Evolutionary conservation across 2,113 vertebrate species (phyloP), one percentile per base, ranked within the genome.

Genomic region (Apistogramma diplotaenia): DNA sequence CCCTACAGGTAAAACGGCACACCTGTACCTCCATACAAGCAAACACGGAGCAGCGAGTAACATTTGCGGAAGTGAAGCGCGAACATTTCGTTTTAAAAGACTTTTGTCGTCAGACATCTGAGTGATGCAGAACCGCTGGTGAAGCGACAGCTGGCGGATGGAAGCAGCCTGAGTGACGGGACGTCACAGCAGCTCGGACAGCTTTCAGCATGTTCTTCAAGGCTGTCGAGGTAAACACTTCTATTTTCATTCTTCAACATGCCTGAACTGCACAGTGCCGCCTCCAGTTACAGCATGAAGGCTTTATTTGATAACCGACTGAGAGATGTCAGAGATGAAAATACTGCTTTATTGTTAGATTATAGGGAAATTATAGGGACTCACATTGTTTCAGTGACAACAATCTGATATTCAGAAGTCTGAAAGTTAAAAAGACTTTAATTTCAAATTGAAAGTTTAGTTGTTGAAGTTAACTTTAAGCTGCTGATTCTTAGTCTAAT

Each of bases 41-140:
- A 46, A 13, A 19, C 21, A 40, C 25, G 3, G 2, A 10, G 58
- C 19, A 4, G 37, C 12, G 8, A 3, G 40, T 6, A 8, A 15
- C 29, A 27, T 15, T 88, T 74, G 78, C 91, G 92, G 92, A 93
- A 93, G 85, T 75, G 70, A 31, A 46, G 31, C 55, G 13, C 8
- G 3, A 23, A 11, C 12, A 7, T 13, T 10, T 58, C 12, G 35
- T 43, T 58, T 11, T 25, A 4, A 21, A 54, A 18, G 21, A 16
- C 31, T 31, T 31, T 31, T 31, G 31, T 6, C 31, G 31, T 31
- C 31, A 31, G 31, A 31, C 31, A 31, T 31, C 31, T 6, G 31
- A 5, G 31, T 6, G 61, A 79, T 71, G 77, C 54, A 46, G 49
- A 27, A 27, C 33, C 25, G 1, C 6, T 4, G 21, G 15, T 74